These are phyloP conservation scores for Murina feae DNA, from an alignment of 2,113 vertebrate genomes.

Conservation along the genomic window DNA sequence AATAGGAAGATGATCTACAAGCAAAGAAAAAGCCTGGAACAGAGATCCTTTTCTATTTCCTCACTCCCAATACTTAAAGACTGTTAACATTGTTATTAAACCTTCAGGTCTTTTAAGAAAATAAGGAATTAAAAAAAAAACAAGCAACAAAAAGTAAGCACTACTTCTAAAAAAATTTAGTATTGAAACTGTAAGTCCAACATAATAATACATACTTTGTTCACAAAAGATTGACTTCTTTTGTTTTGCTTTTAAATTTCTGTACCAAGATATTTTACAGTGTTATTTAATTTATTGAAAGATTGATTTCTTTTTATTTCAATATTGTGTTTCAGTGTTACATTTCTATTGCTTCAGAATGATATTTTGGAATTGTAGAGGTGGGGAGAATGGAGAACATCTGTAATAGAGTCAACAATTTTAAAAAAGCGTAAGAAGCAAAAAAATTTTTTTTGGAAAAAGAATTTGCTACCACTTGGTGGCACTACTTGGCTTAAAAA, in stretches of 20 bases:
- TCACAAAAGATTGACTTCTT: not conserved
- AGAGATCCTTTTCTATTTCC: not conserved
- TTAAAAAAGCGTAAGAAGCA: not conserved
- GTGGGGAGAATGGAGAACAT: not conserved
- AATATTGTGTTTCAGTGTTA: not conserved
- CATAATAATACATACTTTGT: not conserved
- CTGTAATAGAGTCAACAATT: not conserved
- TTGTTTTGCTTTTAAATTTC: not conserved
- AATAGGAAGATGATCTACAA: not conserved
- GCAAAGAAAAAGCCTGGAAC: not conserved
- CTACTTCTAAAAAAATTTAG: constrained; percentile 2
- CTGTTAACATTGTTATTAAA: not conserved
- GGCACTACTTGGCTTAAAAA: constrained; percentile 82
- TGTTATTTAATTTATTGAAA: not conserved
- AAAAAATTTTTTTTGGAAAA: constrained; percentile 17
- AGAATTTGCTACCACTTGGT: constrained; percentile 81
- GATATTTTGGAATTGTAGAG: not conserved
- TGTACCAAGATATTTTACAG: not conserved
- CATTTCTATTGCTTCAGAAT: constrained; percentile 3
- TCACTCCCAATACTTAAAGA: not conserved
- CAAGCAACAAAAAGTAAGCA: not conserved
- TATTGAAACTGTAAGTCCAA: not conserved
- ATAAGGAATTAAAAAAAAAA: not conserved
- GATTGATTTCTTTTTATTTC: constrained; percentile 19
- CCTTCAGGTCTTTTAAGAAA: not conserved